Conservation (phyloP, 2,888 invertebrate species). For the Ischnura elegans region DNA sequence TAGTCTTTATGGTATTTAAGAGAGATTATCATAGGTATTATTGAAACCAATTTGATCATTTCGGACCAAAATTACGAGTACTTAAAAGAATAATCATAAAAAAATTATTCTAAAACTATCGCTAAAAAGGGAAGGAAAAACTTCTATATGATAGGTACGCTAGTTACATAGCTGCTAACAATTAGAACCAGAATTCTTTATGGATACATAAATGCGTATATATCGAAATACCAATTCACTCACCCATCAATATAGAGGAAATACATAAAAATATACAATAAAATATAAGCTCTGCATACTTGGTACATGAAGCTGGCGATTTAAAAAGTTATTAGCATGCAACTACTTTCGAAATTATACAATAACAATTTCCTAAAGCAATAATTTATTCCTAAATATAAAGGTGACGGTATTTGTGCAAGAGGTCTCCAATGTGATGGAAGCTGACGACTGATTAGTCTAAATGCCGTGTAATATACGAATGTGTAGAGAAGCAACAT, state of each 20-base stretch:
- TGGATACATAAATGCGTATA: no score
- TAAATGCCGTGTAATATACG: conserved; percentile 36
- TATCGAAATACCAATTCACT: no score
- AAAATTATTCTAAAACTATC: no score
- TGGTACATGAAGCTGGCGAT: conserved; percentile 21
- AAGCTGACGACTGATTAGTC: background rate
- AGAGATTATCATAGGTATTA: no score
- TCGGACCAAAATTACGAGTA: no score
- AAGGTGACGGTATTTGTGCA: background rate
- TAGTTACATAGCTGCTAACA: background rate
- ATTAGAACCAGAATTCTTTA: background rate
- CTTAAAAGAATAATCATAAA: no score
- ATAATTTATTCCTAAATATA: background rate
- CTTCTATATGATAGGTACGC: no score
- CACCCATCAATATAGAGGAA: no score
- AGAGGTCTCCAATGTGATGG: background rate
- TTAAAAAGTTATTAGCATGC: conserved; percentile 2
- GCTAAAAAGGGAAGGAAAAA: no score
- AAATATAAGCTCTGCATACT: conserved; percentile 42
- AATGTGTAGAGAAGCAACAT: conserved; percentile 49
- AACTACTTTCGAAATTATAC: background rate
- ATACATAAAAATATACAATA: no score
- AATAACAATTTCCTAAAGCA: background rate
- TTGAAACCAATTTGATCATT: no score
- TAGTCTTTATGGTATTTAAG: no score